phyloP scores from a whole-genome alignment of 2,113 vertebrate species.

The Beaufortia kweichowensis region DNA sequence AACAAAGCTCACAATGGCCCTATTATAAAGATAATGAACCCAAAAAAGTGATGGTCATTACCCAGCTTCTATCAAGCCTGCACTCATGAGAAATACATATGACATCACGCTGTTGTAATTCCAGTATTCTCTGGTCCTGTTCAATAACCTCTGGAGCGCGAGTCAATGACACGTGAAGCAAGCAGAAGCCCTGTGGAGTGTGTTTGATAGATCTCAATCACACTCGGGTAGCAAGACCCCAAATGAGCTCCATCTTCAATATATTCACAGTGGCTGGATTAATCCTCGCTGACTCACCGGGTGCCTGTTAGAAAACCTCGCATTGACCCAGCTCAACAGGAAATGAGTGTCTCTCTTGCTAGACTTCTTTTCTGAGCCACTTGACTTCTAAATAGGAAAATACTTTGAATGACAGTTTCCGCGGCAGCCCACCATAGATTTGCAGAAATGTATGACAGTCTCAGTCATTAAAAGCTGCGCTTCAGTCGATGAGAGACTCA shows the following conservation, averaged over 20 bases:
- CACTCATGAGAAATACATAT: slow-evolving; percentile 38
- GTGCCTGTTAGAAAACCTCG: slow-evolving; percentile 14
- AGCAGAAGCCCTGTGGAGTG: slow-evolving; percentile 19
- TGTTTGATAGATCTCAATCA: slow-evolving; percentile 42
- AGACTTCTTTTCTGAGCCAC: slow-evolving; percentile 8
- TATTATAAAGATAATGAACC: slow-evolving; percentile 25
- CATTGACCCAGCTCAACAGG: slow-evolving; percentile 40
- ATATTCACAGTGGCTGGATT: slow-evolving; percentile 42
- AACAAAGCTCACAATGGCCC: slow-evolving; percentile 1
- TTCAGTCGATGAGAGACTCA: not conserved
- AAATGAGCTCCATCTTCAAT: slow-evolving; percentile 40
- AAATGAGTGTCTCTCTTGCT: slow-evolving; percentile 41
- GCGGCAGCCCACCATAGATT: slow-evolving; percentile 8
- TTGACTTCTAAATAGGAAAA: slow-evolving; percentile 35
- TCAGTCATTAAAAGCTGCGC: not conserved
- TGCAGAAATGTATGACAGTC: slow-evolving; percentile 10
- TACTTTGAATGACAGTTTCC: slow-evolving; percentile 19
- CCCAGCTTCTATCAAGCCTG: slow-evolving; percentile 23
- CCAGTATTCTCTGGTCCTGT: slow-evolving; percentile 54
- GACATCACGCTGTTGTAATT: slow-evolving; percentile 40
- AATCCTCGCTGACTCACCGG: slow-evolving; percentile 44
- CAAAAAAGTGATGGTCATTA: not conserved
- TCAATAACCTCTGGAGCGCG: slow-evolving; percentile 53
- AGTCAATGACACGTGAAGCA: slow-evolving; percentile 36
- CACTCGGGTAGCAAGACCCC: slow-evolving; percentile 21